Base-by-base conservation (phyloP, 1,140 invertebrate genomes). In the Drosophila punjabiensis region DNA sequence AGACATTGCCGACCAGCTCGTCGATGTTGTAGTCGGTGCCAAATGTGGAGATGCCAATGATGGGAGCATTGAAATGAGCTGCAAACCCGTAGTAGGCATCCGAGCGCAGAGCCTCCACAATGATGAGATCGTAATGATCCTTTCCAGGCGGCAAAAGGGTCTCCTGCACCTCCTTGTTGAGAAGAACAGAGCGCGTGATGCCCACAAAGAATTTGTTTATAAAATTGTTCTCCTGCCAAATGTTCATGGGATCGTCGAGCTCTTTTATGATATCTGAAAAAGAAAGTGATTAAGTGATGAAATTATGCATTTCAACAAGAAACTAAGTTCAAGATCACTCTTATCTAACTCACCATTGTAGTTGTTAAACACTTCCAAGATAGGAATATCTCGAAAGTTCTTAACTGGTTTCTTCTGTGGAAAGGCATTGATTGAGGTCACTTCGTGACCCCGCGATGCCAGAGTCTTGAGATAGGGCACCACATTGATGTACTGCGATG, bases 351-450 rank as follows among this genome's bases (percentile, higher is more conserved):
- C n/a, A 91, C 91, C 59, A 3, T 91, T 75, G n/a, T 89, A 91
- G 0, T 73, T 61, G 1, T 87, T 3, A 4, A 79, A 77, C 0
- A 89, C 81, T 59, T 91, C 76, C 0, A 59, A 16, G 0, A 91
- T 48, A 0, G 61, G 28, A 55, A 93, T 79, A 20, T 93, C 92
- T 6, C 75, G 67, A 52, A 92, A 92, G 58, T 93, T 93, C 33
- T 74, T 59, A 0, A 92, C 30, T 5, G 81, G 73, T 18, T 82
- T 70, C 60, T 94, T 91, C 62, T 93, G 87, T 55, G 95, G 94
- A 82, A 96, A 96, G 65, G 95, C 94, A 56, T 95, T 96, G 4
- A 96, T 82, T 2, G 96, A 94, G 7, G 96, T 96, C 4, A 97
- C 77, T 9, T 96, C 93, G 79, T 97, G 96, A 32, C 96, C 96